Conservation (phyloP, 2,797 vertebrate genomes). For the Notolepis coatsorum region DNA sequence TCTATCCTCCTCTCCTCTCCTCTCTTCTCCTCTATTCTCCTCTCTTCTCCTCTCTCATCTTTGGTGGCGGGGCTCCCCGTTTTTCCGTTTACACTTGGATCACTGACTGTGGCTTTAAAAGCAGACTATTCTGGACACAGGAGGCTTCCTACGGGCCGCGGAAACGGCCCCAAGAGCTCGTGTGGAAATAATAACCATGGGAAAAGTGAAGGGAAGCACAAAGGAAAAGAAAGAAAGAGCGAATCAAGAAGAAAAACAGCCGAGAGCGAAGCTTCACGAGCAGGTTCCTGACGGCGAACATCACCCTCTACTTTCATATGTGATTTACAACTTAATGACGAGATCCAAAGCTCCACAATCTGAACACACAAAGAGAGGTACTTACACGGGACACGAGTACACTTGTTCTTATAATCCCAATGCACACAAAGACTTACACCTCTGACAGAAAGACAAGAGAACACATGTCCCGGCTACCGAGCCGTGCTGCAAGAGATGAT, state of each 20-base stretch:
- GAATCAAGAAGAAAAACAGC: slow-evolving; percentile 32
- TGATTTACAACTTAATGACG: slow-evolving; percentile 62
- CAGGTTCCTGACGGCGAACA: slow-evolving; percentile 1
- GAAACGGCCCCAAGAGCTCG: slow-evolving; percentile 44
- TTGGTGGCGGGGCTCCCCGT: too few relatives aligned
- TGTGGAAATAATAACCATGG: slow-evolving; percentile 65
- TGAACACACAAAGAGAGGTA: slow-evolving; percentile 64
- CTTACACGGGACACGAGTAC: slow-evolving; percentile 71
- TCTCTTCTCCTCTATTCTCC: too few relatives aligned
- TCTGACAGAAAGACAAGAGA: too few relatives aligned
- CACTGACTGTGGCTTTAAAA: too few relatives aligned
- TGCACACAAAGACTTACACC: too few relatives aligned
- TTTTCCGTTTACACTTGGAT: too few relatives aligned
- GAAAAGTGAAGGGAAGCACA: slow-evolving; percentile 45
- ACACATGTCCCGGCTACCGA: too few relatives aligned
- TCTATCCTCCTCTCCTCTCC: too few relatives aligned
- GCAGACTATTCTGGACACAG: too few relatives aligned
- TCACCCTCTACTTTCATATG: slow-evolving; percentile 21
- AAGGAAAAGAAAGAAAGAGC: slow-evolving; percentile 37
- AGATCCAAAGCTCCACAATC: slow-evolving; percentile 67
- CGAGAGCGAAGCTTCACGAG: slow-evolving; percentile 39
- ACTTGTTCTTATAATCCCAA: slow-evolving; percentile 71
- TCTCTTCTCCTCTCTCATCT: too few relatives aligned
- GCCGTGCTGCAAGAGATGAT: too few relatives aligned
- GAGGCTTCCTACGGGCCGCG: too few relatives aligned